Conservation (phyloP, 1,140 invertebrate species). For the Amphibalanus amphitrite region DNA sequence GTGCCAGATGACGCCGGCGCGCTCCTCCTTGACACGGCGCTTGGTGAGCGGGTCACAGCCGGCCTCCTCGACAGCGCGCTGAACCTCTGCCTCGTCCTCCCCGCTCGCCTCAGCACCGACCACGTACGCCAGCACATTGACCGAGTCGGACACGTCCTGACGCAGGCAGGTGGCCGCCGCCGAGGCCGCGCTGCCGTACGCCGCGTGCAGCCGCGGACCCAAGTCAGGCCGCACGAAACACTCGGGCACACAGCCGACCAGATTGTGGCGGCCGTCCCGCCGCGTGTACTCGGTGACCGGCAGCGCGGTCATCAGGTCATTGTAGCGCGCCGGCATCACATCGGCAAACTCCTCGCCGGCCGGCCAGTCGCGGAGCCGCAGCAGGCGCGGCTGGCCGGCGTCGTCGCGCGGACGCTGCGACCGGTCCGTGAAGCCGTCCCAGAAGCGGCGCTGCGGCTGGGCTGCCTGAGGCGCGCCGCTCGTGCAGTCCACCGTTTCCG, state of each 20-base stretch:
- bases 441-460: conserved; percentile 78
- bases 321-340: conserved; percentile 50
- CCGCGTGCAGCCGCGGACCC: conserved; percentile 94
- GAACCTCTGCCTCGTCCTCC: conserved; percentile 49
- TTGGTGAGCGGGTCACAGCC: conserved; percentile 74
- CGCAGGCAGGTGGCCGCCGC: conserved; percentile 91
- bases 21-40: conserved; percentile 49
- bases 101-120: conserved; percentile 62
- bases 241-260: conserved; percentile 71
- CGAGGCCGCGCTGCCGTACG: conserved; percentile 67
- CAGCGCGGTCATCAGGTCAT: conserved; percentile 73
- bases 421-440: conserved; percentile 82
- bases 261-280: conserved; percentile 64
- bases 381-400: conserved; percentile 52
- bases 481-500: conserved; percentile 78
- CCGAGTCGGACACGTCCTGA: conserved; percentile 87
- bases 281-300: conserved; percentile 81
- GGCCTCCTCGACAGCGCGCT: conserved; percentile 70
- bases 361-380: conserved; percentile 91
- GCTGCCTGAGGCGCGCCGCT: conserved; percentile 64
- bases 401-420: conserved; percentile 62
- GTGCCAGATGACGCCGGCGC: conserved; percentile 91
- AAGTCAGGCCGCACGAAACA: conserved; percentile 87
- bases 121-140: conserved; percentile 92
- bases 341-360: conserved; percentile 88